Base-by-base conservation (phyloP, 1,140 invertebrate genomes). In the Drosophila erecta region DNA sequence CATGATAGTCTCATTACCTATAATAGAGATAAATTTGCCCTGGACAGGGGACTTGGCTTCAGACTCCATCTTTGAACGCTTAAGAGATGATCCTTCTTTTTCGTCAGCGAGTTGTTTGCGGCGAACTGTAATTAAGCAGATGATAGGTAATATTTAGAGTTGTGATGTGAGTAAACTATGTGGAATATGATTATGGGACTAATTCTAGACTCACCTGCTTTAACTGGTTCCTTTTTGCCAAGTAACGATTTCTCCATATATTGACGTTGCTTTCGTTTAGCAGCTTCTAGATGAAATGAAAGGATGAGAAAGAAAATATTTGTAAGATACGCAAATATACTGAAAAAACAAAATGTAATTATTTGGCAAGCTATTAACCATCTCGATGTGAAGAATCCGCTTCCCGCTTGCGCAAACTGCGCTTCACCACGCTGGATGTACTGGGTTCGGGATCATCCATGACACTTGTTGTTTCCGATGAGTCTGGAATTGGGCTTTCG, bases 381-480 rank as follows among this genome's bases (percentile, higher is more conserved):
- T 87, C 79, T 89, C 64, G 44, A 2, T 69, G 58, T 33, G 67
- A 44, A 40, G 49, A 43, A 58, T 86, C 81, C 59, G 46, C 56
- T 24, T 65, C 53, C 20, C 59, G 59, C 20, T 77, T 64, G 30
- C 66, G 65, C 44, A 54, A 35, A n/a, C 10, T 51, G 47, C 74
- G 75, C 41, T 46, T 65, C n/a, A 46, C 27, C 30, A 30, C 11
- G 50, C 24, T 41, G 11, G 37, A 54, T 22, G 79, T 53, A 17
- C 47, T 81, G 38, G 38, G n/a, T 24, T 65, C 58, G 17, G 72
- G 44, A 3, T 33, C 47, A 17, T 17, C 40, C 33, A 37, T 81
- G 61, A 87, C 81, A 87, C 83, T 84, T 87, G 75, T 87, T 87
- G 75, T 83, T 86, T 75, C 81, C 15, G 10, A 33, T 22, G 58